Percentiles rank a stretch among this genome's conserved stretches.
Conservation (phyloP, 2,888 invertebrate species). For the Caenorhabditis becei region DNA sequence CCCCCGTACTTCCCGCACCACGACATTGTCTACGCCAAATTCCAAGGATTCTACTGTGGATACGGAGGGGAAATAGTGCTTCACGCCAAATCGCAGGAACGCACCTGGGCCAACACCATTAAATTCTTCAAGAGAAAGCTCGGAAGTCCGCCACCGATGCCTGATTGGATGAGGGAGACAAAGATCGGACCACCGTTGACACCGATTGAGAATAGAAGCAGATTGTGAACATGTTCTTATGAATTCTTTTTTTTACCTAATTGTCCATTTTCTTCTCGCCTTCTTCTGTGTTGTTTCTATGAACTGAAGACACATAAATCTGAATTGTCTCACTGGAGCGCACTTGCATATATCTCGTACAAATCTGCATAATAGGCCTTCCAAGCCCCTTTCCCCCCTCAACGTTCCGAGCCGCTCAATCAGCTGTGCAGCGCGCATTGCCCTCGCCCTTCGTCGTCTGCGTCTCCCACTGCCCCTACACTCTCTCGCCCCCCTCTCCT, state of each 20-base stretch:
- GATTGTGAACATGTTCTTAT: constrained; percentile 18
- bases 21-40: constrained; percentile 64
- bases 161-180: constrained; percentile 56
- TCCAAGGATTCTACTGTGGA: constrained; percentile 67
- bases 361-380: too few species aligned
- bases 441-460: neutral
- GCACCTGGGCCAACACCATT: constrained; percentile 60
- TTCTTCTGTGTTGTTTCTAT: too few species aligned
- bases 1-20: constrained; percentile 67
- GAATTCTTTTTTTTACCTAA: too few species aligned
- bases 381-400: neutral
- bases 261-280: too few species aligned
- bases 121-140: constrained; percentile 62
- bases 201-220: constrained; percentile 45
- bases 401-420: neutral
- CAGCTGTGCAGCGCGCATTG: neutral
- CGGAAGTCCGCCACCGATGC: constrained; percentile 61
- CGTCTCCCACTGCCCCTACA: neutral
- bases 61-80: constrained; percentile 63
- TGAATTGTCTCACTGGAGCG: neutral
- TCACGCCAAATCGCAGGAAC: constrained; percentile 63
- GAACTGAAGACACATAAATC: too few species aligned
- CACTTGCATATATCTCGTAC: neutral
- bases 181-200: constrained; percentile 18
- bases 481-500: neutral